Evolutionary conservation across 2,888 invertebrate genomes (phyloP).

Genomic region (Itoplectis maculator): DNA sequence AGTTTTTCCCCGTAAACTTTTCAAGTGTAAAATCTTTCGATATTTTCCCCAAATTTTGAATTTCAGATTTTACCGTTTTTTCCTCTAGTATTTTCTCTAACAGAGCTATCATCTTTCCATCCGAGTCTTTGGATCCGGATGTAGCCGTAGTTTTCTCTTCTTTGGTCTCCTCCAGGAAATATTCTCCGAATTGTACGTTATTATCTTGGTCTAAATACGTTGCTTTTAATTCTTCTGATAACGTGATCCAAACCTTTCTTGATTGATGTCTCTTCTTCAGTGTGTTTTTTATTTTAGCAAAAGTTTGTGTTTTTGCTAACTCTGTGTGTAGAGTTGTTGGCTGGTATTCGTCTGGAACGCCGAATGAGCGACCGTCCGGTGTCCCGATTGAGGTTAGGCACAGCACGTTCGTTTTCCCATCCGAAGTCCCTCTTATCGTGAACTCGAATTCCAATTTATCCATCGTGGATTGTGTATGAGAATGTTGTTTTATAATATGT

Average conservation of each 20-base stretch:
- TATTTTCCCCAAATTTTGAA: slow-evolving; percentile 42
- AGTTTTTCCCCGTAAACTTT: slow-evolving; percentile 51
- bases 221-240: slow-evolving; percentile 54
- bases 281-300: slow-evolving; percentile 63
- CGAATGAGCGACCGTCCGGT: slow-evolving; percentile 53
- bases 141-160: neutral
- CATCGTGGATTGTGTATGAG: neutral
- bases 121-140: neutral
- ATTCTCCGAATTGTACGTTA: slow-evolving; percentile 47
- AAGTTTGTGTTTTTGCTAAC: slow-evolving; percentile 45
- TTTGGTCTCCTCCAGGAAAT: slow-evolving; percentile 38
- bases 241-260: slow-evolving; percentile 66
- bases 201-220: slow-evolving; percentile 41
- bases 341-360: slow-evolving; percentile 58
- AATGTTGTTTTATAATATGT: slow-evolving; percentile 40
- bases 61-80: slow-evolving; percentile 11
- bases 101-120: slow-evolving; percentile 28
- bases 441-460: slow-evolving; percentile 27
- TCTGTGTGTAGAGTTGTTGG: slow-evolving; percentile 43
- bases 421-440: slow-evolving; percentile 12
- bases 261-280: slow-evolving; percentile 67
- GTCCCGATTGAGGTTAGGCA: slow-evolving; percentile 67
- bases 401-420: slow-evolving; percentile 48
- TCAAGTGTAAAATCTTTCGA: slow-evolving; percentile 47
- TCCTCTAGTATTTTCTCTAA: slow-evolving; percentile 27